A percentile compares a stretch with the other conserved stretches of the same genome.
phyloP scores from a whole-genome alignment of 2,888 invertebrate species.

The Rotaria socialis region DNA sequence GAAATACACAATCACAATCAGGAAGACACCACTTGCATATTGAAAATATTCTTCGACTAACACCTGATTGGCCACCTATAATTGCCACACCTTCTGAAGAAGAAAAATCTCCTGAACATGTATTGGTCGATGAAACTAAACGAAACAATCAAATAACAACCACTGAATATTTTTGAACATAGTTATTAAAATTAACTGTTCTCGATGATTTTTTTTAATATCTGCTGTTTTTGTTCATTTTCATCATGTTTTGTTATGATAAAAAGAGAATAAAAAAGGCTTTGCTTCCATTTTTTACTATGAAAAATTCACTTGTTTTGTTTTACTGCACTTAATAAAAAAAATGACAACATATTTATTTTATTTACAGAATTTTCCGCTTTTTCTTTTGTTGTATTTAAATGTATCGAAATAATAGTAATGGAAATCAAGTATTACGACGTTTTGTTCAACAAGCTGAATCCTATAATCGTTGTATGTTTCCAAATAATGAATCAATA shows the following conservation, averaged over 20 bases:
- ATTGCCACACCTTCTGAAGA: slow-evolving; percentile 27
- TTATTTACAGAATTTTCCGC: background rate
- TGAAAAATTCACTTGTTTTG: background rate
- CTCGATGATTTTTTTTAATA: background rate
- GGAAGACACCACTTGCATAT: slow-evolving; percentile 18
- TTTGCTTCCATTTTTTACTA: background rate
- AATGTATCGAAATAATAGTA: background rate
- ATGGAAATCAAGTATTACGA: background rate
- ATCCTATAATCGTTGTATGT: slow-evolving; percentile 19
- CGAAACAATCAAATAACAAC: slow-evolving; percentile 1
- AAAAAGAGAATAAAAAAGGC: background rate
- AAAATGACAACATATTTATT: background rate
- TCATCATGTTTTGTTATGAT: background rate
- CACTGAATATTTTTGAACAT: background rate
- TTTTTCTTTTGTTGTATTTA: background rate
- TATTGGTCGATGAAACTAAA: background rate
- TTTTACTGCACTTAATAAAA: background rate
- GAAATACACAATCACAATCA: background rate
- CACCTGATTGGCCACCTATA: slow-evolving; percentile 34
- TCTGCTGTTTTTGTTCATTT: background rate
- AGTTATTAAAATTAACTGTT: background rate
- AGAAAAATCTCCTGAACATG: background rate
- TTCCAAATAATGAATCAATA: background rate
- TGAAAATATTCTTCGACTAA: background rate
- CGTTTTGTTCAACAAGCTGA: slow-evolving; percentile 20